Conservation (phyloP, 2,888 invertebrate genomes). For the Saturnia japonica region DNA sequence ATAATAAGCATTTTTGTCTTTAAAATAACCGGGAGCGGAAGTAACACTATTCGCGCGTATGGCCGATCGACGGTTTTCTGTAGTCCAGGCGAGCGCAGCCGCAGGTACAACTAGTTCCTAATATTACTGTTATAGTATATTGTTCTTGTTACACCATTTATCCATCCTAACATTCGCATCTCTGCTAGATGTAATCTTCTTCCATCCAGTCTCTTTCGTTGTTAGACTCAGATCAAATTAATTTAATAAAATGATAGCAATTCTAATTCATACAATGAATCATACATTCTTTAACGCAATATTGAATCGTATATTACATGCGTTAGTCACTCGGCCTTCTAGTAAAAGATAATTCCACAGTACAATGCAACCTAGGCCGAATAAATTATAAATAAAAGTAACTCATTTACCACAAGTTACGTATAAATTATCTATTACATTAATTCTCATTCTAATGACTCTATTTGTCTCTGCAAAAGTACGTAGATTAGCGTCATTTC, state of each 20-base stretch:
- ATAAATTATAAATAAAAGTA: constrained; percentile 14
- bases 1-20: no score
- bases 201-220: no score
- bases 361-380: constrained; percentile 14
- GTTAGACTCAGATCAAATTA: no score
- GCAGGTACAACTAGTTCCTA: no score
- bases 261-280: neutral
- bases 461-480: neutral
- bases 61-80: no score
- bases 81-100: no score
- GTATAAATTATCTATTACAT: constrained; percentile 3
- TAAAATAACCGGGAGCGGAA: no score
- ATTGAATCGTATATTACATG: constrained; percentile 42
- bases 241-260: neutral
- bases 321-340: constrained; percentile 57
- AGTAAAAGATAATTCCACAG: constrained; percentile 20
- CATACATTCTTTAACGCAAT: constrained; percentile 35
- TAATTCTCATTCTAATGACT: neutral
- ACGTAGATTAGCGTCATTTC: neutral
- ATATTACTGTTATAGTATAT: no score
- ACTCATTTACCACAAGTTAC: constrained; percentile 5
- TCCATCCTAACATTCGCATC: no score
- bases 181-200: no score
- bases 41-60: no score
- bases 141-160: no score